Evolutionary conservation across 2,797 vertebrate genomes (phyloP).

Genomic region (Chelon labrosus): DNA sequence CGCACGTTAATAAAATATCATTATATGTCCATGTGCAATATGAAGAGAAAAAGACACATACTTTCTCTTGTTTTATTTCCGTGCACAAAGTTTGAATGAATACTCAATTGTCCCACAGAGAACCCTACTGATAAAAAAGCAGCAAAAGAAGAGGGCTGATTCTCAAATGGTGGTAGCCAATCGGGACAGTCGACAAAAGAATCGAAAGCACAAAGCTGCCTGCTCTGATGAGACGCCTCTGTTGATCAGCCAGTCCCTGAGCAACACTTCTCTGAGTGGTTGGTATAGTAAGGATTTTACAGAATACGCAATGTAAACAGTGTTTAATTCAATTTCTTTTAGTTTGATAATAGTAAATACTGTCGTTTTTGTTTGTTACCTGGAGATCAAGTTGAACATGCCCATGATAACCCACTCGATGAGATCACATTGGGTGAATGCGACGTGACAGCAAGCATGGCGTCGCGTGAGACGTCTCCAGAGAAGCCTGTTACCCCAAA

Average conservation of each 20-base stretch:
- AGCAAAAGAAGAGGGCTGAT: conserved; percentile 88
- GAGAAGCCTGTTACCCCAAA: conserved; percentile 61
- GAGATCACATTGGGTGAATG: conserved; percentile 82
- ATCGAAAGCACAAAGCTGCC: conserved; percentile 73
- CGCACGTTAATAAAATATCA: too few species aligned
- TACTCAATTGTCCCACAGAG: conserved; percentile 71
- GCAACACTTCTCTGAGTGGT: conserved; percentile 83
- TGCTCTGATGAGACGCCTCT: conserved; percentile 80
- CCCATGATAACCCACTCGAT: conserved; percentile 84
- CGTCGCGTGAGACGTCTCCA: conserved; percentile 43
- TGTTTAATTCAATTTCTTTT: background rate
- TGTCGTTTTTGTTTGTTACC: background rate
- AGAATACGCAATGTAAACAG: background rate
- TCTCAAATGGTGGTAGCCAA: conserved; percentile 91
- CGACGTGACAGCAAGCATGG: conserved; percentile 38
- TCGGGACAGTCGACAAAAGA: conserved; percentile 81
- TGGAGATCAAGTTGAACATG: conserved; percentile 80
- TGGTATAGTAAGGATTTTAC: conserved; percentile 23
- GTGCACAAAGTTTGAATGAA: background rate
- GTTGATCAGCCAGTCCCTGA: conserved; percentile 83
- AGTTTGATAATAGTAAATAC: background rate
- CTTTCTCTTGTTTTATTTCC: background rate
- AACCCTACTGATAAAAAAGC: conserved; percentile 89
- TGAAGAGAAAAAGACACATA: background rate
- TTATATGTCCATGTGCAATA: too few species aligned